Evolutionary conservation across 2,113 vertebrate genomes (phyloP).

Genomic region (Casuarius casuarius): DNA sequence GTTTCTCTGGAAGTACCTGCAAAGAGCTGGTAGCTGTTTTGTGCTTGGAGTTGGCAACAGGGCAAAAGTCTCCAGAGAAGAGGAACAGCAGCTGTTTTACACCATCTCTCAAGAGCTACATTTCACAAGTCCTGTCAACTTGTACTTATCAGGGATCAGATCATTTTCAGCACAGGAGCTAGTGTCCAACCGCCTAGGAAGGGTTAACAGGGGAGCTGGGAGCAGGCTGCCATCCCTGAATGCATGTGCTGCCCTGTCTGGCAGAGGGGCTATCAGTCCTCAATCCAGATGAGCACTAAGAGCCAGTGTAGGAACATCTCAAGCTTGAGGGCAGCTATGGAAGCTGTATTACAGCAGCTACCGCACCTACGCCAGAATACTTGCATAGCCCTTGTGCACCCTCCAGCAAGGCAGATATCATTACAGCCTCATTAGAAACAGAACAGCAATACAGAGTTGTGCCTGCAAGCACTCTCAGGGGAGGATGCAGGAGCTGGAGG

Average conservation of each 20-base stretch:
- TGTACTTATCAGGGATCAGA: neutral
- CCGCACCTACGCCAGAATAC: neutral
- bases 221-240: fast-evolving
- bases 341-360: neutral
- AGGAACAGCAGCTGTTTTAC: neutral
- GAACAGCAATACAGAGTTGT: too few relatives aligned
- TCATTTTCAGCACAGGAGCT: neutral
- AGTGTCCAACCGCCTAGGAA: fast-evolving
- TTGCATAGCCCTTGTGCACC: too few relatives aligned
- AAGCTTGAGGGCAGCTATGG: too few relatives aligned
- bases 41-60: neutral
- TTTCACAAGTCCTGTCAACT: neutral
- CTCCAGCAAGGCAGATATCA: too few relatives aligned
- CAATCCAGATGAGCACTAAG: neutral
- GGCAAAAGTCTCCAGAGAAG: neutral
- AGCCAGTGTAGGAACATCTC: neutral
- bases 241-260: fast-evolving
- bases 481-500: neutral
- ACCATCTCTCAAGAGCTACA: neutral
- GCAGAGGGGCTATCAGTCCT: neutral
- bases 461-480: neutral
- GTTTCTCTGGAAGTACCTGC: neutral
- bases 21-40: neutral
- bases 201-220: neutral
- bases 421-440: too few relatives aligned